Base-by-base conservation (phyloP, 2,888 invertebrate species). In the Drosophila prostipennis region DNA sequence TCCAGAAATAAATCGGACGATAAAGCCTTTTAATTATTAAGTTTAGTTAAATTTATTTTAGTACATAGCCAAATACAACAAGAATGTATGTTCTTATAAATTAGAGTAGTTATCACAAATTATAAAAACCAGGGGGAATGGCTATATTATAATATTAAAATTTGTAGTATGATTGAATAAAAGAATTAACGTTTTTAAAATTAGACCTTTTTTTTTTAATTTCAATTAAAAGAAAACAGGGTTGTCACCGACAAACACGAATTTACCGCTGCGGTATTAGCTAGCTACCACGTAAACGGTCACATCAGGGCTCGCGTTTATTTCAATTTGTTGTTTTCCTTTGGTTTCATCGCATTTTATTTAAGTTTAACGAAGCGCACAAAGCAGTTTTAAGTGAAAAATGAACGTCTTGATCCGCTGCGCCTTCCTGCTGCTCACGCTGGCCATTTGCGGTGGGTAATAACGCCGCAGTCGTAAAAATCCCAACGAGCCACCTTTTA, bases 391-490 rank as follows among this genome's bases (percentile, higher is more conserved):
- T 45, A 63, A 26, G 37, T 32, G 16, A 1, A 78, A 39, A 3
- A 83, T 80, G 83, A 36, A 46, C 8, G 16, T 51, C 6, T n/a
- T 80, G 36, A 64, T 67, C 45, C 78, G 80, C 34, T 77, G 69
- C 26, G 56, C 64, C 13, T 74, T 83, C n/a, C 11, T 80, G 46
- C 16, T 80, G 13, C 80, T 80, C 3, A 42, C 78, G 16, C 46
- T 80, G n/a, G 34, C 71, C 40, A 53, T 80, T 5, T 80, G 77
- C 54, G 83, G 80, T 80, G 69, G 40, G 83, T 45, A 7, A 8
- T 19, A 10, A 6, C 5, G 1, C 6, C 32, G 2, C 11, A 23
- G 6, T 6, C 14, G 11, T 1, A 11, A 29, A 14, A 6, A 32
- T 6, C n/a, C 8, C 11, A 34, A 34, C 11, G 8, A 1, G 40